A percentile compares a stretch with the other conserved stretches of the same genome.
Evolutionary conservation across 2,888 invertebrate genomes (phyloP).

Genomic region (Oligia strigilis): DNA sequence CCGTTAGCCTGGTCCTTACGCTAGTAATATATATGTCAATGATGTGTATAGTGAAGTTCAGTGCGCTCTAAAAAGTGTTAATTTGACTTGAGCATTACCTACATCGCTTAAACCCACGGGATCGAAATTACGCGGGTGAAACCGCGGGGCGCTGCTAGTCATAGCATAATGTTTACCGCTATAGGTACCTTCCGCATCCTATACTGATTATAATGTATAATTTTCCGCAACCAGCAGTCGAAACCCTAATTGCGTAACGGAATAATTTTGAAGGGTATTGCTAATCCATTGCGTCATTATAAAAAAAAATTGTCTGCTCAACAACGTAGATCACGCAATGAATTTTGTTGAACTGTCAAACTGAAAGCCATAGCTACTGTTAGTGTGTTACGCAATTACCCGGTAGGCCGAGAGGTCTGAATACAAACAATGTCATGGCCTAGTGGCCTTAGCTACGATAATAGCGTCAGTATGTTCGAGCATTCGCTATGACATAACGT

Average conservation of each 20-base stretch:
- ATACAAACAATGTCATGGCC: slow-evolving; percentile 51
- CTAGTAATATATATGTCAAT: too few species aligned
- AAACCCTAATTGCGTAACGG: too few species aligned
- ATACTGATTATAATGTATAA: slow-evolving; percentile 9
- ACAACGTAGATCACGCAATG: background rate
- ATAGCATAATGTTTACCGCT: background rate
- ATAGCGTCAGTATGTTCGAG: slow-evolving; percentile 29
- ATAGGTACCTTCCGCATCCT: slow-evolving; percentile 1
- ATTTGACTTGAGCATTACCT: too few species aligned
- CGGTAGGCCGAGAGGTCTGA: slow-evolving; percentile 8
- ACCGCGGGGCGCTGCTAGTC: too few species aligned
- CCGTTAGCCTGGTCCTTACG: too few species aligned
- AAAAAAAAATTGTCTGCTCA: background rate
- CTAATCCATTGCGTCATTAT: background rate
- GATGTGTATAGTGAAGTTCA: too few species aligned
- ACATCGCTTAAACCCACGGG: too few species aligned
- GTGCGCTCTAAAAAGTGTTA: too few species aligned
- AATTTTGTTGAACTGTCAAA: background rate
- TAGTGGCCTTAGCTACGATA: slow-evolving; percentile 44
- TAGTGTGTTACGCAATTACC: background rate
- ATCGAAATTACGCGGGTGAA: too few species aligned
- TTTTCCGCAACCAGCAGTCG: slow-evolving; percentile 19
- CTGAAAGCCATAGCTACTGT: background rate
- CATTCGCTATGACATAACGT: slow-evolving; percentile 53
- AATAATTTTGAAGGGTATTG: background rate